These are phyloP conservation scores for Tenthredo amoena DNA, from an alignment of 2,888 invertebrate species.

Conservation along the genomic window DNA sequence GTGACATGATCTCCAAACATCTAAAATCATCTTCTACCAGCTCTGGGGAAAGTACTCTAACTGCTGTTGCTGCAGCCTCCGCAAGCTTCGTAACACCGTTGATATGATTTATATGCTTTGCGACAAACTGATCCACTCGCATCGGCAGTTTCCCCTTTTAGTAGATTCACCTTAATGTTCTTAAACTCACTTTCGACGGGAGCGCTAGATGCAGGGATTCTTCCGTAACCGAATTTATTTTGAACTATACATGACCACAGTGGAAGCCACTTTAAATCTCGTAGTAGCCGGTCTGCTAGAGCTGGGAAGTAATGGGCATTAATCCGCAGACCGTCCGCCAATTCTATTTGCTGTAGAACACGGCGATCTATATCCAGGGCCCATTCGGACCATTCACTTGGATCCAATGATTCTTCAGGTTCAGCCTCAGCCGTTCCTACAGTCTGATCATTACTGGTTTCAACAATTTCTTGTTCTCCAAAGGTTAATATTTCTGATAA, in stretches of 20 bases:
- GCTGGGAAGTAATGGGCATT: slow-evolving; percentile 54
- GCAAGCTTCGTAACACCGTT: slow-evolving; percentile 50
- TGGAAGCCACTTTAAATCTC: slow-evolving; percentile 53
- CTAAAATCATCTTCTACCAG: background rate
- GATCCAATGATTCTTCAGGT: background rate
- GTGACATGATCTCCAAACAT: background rate
- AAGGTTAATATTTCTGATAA: background rate
- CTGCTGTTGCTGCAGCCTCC: background rate
- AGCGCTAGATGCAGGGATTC: slow-evolving; percentile 56
- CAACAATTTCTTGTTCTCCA: background rate
- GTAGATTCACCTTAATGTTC: slow-evolving; percentile 53
- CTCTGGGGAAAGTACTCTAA: background rate
- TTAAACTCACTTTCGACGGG: slow-evolving; percentile 54
- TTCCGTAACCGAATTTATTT: slow-evolving; percentile 55
- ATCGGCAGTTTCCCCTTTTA: slow-evolving; percentile 47
- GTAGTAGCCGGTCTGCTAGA: slow-evolving; percentile 50
- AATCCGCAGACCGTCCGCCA: background rate
- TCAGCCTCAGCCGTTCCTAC: background rate
- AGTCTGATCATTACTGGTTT: background rate
- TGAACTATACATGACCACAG: slow-evolving; percentile 55
- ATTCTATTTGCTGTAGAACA: background rate
- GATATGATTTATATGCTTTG: slow-evolving; percentile 52
- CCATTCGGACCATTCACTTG: background rate
- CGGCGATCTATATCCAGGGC: background rate
- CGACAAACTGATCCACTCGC: slow-evolving; percentile 54